Percentiles rank a stretch among this genome's conserved stretches.
Evolutionary conservation across 2,888 invertebrate genomes (phyloP).

Genomic region (Tetanocera ferruginea): DNA sequence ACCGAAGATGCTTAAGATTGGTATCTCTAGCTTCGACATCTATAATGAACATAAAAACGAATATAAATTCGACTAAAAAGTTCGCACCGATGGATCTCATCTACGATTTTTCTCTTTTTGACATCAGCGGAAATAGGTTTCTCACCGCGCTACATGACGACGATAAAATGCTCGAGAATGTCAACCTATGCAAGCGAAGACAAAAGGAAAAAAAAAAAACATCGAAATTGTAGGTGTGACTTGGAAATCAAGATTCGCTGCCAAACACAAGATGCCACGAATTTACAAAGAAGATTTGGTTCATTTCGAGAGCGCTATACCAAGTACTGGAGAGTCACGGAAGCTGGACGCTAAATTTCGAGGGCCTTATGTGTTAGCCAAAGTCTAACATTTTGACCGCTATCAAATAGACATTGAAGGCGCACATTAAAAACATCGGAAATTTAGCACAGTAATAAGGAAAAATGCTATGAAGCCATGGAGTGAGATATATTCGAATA

Average conservation of each 20-base stretch:
- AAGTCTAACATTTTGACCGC: constrained; percentile 36
- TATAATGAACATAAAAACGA: constrained; percentile 47
- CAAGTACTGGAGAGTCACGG: constrained; percentile 35
- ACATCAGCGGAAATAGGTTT: constrained; percentile 40
- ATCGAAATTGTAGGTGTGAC: constrained; percentile 31
- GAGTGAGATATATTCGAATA: constrained; percentile 35
- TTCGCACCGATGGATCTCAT: constrained; percentile 45
- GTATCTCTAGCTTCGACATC: constrained; percentile 40
- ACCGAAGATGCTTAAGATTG: constrained; percentile 37
- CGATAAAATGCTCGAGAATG: neutral
- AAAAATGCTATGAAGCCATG: constrained; percentile 43
- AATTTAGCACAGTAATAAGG: constrained; percentile 26
- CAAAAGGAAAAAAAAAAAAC: constrained; percentile 26
- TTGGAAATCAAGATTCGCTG: no score
- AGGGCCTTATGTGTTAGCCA: constrained; percentile 36
- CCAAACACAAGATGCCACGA: constrained; percentile 31
- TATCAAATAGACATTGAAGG: constrained; percentile 34
- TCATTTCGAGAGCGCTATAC: no score
- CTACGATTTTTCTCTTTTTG: constrained; percentile 46
- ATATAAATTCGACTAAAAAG: neutral
- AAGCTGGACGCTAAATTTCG: constrained; percentile 32
- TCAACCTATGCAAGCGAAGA: constrained; percentile 22
- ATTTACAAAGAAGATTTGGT: constrained; percentile 35
- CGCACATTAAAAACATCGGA: constrained; percentile 31
- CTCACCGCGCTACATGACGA: constrained; percentile 35